Evolutionary conservation across 2,113 vertebrate species (phyloP).

Genomic region (Macquaria ambigua): DNA sequence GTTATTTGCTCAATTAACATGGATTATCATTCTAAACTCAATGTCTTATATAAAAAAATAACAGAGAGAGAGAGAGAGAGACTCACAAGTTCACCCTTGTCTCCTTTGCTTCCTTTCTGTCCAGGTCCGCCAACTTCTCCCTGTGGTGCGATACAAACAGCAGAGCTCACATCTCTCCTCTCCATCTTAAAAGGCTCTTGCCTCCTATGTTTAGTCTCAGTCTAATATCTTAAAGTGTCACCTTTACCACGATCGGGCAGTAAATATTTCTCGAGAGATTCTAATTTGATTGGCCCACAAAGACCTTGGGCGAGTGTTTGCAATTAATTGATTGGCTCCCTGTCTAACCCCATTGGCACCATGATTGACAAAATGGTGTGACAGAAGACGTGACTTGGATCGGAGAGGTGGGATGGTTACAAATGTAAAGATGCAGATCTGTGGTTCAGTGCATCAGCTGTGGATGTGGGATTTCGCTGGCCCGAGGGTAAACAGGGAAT

Average conservation of each 20-base stretch:
- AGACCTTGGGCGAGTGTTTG: slow-evolving; percentile 74
- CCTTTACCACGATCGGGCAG: slow-evolving; percentile 56
- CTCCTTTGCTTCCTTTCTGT: slow-evolving; percentile 97
- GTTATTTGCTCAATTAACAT: slow-evolving; percentile 16
- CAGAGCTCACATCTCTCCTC: slow-evolving; percentile 51
- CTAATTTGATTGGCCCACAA: slow-evolving; percentile 75
- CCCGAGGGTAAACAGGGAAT: slow-evolving; percentile 29
- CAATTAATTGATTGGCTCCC: slow-evolving; percentile 81
- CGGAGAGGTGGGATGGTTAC: slow-evolving; percentile 56
- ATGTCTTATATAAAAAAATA: neutral
- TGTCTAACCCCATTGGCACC: slow-evolving; percentile 70
- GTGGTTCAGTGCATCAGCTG: slow-evolving; percentile 27
- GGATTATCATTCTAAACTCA: slow-evolving; percentile 2
- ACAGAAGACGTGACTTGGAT: slow-evolving; percentile 65
- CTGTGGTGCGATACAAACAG: slow-evolving; percentile 80
- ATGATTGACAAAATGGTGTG: slow-evolving; percentile 69
- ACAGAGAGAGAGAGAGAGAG: neutral
- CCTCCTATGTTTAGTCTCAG: slow-evolving; percentile 45
- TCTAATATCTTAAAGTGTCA: slow-evolving; percentile 65
- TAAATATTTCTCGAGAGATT: slow-evolving; percentile 76
- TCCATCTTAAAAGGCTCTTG: slow-evolving; percentile 45
- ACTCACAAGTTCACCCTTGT: slow-evolving; percentile 97
- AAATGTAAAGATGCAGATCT: slow-evolving; percentile 70
- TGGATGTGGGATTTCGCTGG: slow-evolving; percentile 22
- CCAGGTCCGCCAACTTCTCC: slow-evolving; percentile 97